These are phyloP conservation scores for Macrostomum lignano DNA, from an alignment of 1,140 invertebrate species.

Conservation along the genomic window DNA sequence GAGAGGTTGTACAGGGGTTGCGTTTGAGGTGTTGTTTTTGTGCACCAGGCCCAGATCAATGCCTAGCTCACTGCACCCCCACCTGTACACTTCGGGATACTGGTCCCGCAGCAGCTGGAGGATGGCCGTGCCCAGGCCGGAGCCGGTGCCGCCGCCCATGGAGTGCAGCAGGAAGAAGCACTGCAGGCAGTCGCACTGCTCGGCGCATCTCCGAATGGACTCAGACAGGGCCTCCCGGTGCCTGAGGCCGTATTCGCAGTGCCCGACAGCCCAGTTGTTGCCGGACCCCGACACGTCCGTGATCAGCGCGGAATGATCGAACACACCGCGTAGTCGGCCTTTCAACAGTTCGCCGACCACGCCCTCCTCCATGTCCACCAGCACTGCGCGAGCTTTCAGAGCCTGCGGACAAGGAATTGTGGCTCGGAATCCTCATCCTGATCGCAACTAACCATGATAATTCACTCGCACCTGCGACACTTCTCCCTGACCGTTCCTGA, in stretches of 20 bases:
- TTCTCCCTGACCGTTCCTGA: no score
- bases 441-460: no score
- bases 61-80: not conserved
- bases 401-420: no score
- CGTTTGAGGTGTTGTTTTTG: not conserved
- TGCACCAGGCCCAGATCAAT: not conserved
- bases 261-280: slow-evolving; percentile 43
- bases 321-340: slow-evolving; percentile 33
- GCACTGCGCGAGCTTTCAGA: slow-evolving; percentile 21
- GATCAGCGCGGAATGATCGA: slow-evolving; percentile 35
- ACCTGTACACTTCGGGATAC: slow-evolving; percentile 26
- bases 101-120: slow-evolving; percentile 29
- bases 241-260: slow-evolving; percentile 34
- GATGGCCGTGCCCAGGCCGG: slow-evolving; percentile 34
- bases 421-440: no score
- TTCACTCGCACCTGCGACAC: no score
- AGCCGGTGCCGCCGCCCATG: slow-evolving; percentile 18
- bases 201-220: slow-evolving; percentile 32
- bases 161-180: slow-evolving; percentile 8
- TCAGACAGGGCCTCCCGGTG: slow-evolving; percentile 33
- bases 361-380: slow-evolving; percentile 44
- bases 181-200: slow-evolving; percentile 34
- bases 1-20: no score
- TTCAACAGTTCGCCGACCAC: slow-evolving; percentile 35
- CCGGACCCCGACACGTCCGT: slow-evolving; percentile 41